Conservation (phyloP, 1,140 invertebrate species). For the Pinna nobilis region DNA sequence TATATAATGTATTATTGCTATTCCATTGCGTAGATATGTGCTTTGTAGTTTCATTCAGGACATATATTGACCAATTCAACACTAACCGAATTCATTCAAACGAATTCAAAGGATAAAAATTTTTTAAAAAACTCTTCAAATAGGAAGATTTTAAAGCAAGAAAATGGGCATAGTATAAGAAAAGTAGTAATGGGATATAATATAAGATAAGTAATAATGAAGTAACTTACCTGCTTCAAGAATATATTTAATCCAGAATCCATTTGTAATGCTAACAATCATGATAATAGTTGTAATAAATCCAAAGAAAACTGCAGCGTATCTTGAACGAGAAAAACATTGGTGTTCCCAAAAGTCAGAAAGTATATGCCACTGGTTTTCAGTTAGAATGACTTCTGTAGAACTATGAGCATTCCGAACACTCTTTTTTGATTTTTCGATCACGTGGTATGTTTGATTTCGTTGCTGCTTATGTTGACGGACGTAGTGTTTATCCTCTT, state of each 20-base stretch:
- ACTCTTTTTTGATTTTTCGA: conserved; percentile 63
- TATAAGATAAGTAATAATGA: no score
- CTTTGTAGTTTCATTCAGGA: no score
- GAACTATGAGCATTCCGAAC: conserved; percentile 48
- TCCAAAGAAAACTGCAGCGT: conserved; percentile 61
- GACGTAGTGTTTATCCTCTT: conserved; percentile 67
- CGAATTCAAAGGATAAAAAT: no score
- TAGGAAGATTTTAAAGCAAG: no score
- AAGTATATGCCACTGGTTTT: conserved; percentile 64
- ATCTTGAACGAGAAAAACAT: conserved; percentile 62
- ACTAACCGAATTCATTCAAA: no score
- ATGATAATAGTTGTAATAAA: conserved; percentile 55
- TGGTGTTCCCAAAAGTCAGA: conserved; percentile 70
- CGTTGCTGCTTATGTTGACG: conserved; percentile 63
- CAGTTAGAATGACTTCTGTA: conserved; percentile 56
- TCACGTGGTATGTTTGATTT: conserved; percentile 60
- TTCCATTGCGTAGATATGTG: no score
- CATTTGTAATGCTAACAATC: conserved; percentile 56
- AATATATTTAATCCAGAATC: conserved; percentile 55
- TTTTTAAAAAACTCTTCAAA: no score
- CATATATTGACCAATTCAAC: no score
- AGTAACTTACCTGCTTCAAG: conserved; percentile 48
- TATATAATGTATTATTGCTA: no score
- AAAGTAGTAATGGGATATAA: no score
- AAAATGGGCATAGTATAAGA: no score